Conservation (phyloP, 2,888 invertebrate species). For the Nezara viridula region DNA sequence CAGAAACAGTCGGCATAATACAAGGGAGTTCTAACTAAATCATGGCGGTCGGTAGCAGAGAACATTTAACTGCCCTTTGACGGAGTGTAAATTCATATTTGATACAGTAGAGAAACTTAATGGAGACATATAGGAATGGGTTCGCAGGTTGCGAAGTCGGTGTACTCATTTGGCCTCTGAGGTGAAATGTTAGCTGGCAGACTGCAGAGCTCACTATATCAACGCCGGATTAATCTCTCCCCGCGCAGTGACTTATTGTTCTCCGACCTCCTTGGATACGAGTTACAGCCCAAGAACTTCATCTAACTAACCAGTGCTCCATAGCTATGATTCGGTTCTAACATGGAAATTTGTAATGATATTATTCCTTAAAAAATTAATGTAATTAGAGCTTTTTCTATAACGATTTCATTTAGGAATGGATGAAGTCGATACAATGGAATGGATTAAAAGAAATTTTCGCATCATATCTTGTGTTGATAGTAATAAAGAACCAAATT, state of each 20-base stretch:
- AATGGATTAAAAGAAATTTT: too few species aligned
- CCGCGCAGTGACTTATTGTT: slow-evolving; percentile 30
- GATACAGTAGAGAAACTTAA: not conserved
- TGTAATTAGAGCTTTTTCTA: not conserved
- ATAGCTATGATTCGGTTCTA: not conserved
- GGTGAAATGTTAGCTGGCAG: slow-evolving; percentile 13
- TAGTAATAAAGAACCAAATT: too few species aligned
- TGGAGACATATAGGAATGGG: not conserved
- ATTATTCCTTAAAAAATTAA: not conserved
- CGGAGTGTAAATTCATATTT: not conserved
- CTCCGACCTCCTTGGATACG: not conserved
- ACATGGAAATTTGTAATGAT: not conserved
- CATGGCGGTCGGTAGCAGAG: not conserved
- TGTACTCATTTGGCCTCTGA: not conserved
- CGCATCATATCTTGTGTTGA: too few species aligned
- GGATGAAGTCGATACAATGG: too few species aligned
- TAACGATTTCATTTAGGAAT: too few species aligned
- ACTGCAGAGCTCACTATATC: slow-evolving; percentile 22
- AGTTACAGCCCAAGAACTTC: not conserved
- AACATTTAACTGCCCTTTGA: slow-evolving; percentile 4
- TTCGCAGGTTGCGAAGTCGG: not conserved
- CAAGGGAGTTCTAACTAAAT: not conserved
- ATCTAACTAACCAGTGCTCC: not conserved
- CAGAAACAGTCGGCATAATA: slow-evolving; percentile 13
- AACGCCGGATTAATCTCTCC: slow-evolving; percentile 32